These are phyloP conservation scores for Eremophila alpestris DNA, from an alignment of 2,797 vertebrate species.

Conservation along the genomic window DNA sequence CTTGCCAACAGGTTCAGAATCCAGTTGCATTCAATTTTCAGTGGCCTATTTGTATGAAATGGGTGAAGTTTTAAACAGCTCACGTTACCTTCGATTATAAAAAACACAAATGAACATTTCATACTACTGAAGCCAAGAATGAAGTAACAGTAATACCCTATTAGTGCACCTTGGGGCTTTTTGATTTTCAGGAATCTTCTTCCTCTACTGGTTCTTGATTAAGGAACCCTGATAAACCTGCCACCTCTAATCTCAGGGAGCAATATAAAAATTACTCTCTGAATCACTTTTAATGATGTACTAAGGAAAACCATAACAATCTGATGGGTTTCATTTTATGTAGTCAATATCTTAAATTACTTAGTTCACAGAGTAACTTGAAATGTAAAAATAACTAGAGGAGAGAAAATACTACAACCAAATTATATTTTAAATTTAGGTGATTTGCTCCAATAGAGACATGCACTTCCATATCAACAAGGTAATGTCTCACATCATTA, in stretches of 20 bases:
- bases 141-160: background rate
- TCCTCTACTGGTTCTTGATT: background rate
- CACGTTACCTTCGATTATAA: background rate
- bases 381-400: background rate
- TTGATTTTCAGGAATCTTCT: background rate
- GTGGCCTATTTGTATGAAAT: background rate
- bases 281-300: background rate
- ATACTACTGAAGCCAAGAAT: background rate
- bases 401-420: background rate
- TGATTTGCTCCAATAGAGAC: background rate
- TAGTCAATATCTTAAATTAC: background rate
- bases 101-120: background rate
- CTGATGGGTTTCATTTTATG: background rate
- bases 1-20: background rate
- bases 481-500: background rate
- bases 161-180: background rate
- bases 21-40: background rate
- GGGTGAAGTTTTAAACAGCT: background rate
- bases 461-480: background rate
- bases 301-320: background rate
- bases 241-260: background rate
- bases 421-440: background rate
- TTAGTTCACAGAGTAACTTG: background rate
- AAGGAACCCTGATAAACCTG: background rate
- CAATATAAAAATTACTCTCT: background rate